phyloP scores from a whole-genome alignment of 2,113 vertebrate species.

The Gracilinanus agilis region DNA sequence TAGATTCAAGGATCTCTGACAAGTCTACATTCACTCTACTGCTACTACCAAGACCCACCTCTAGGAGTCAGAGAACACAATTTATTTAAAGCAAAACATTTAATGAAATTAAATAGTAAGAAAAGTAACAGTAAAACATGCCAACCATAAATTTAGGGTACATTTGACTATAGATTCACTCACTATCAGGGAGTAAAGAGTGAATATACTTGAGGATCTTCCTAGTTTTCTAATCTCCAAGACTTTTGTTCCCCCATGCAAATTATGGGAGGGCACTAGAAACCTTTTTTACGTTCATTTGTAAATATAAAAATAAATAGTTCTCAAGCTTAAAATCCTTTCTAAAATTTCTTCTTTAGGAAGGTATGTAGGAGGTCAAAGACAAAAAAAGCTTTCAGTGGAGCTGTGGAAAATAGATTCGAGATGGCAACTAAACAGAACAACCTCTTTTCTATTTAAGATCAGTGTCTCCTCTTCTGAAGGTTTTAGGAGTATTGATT shows the following conservation, averaged over 20 bases:
- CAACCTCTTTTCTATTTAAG: neutral
- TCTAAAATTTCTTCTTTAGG: neutral
- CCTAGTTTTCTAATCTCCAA: neutral
- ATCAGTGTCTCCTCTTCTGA: neutral
- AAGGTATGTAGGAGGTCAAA: neutral
- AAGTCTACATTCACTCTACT: neutral
- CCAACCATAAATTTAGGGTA: neutral
- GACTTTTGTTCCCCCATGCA: neutral
- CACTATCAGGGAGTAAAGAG: neutral
- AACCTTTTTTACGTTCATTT: neutral
- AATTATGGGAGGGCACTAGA: neutral
- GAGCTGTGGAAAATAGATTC: neutral
- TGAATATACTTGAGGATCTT: neutral
- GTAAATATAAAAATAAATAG: neutral
- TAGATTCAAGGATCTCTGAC: neutral
- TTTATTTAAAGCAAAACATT: neutral
- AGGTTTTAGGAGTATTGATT: neutral
- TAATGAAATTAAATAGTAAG: neutral
- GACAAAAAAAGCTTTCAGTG: neutral
- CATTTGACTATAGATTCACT: neutral
- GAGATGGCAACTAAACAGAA: neutral
- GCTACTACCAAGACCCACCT: neutral
- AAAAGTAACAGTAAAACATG: neutral
- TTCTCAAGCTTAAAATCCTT: neutral
- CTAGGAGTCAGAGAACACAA: neutral